Evolutionary conservation across 2,113 vertebrate genomes (phyloP), one percentile per base, ranked within the genome.

Genomic region (Paratilapia polleni): DNA sequence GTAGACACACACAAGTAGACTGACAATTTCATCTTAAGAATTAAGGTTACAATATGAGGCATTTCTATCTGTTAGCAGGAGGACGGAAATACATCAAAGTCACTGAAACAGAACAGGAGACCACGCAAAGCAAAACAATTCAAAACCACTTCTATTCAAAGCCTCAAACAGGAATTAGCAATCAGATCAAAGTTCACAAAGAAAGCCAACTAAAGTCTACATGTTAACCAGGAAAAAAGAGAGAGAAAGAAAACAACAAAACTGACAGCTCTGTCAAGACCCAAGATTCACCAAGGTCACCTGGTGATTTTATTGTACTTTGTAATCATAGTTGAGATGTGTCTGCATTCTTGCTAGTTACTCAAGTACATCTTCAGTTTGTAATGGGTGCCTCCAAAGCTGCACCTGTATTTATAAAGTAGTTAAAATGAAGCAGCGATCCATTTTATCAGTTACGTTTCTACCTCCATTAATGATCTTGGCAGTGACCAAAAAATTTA

Each of bases 1-100:
- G 81, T 10, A 22, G 57, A 83, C 11, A 6, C 61, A 54, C 9
- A 3, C 41, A 61, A 68, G 56, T 24, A 70, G 61, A 13, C 36
- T 87, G 70, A 87, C 78, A 84, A 82, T 85, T 87, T 73, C 20
- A 28, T 60, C 20, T 41, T 54, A 43, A 57, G 49, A 47, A 43
- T 80, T 66, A 89, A 81, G 31, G 58, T 78, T 80, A 59, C 66
- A 80, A 19, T 62, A 15, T 61, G 70, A 86, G 63, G 34, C 68
- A 82, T 76, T 70, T 85, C 22, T 75, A 9, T 62, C 74, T 41
- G 75, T 77, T 75, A 36, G 61, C 8, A 12, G 58, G 31, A 73
- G 52, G 41, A 79, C 36, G 22, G 34, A 52, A 86, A 57, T 41
- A 64, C 68, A 87, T 81, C 31, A 66, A 9, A 38, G 60, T 49